Base-by-base conservation (phyloP, 2,797 vertebrate species). In the Podargus strigoides region DNA sequence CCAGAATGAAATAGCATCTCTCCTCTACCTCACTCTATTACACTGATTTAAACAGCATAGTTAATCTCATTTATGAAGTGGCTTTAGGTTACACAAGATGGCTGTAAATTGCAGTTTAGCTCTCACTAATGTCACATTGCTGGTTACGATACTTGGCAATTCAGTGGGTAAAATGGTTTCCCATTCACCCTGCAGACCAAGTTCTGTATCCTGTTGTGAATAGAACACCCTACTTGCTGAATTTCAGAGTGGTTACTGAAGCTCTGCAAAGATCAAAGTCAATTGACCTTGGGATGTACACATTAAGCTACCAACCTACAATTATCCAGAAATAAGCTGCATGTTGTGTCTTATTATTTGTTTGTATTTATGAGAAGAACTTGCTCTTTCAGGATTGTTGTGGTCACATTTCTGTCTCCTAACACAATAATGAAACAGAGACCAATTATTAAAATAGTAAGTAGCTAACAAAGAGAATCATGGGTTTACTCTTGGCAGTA, bases 41-140 rank as follows among this genome's bases (percentile, higher is more conserved):
- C 32, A 44, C 39, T 63, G 55, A 89, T 79, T 88, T 93, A 87
- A 95, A 90, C 32, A 87, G 56, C 37, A 52, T 37, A 91, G 72
- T 79, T 89, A 87, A 87, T 63, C 63, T 89, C 37, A 52, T 89
- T 92, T 74, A 76, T 79, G 56, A 91, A 91, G 56, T 80, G 79
- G 41, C 68, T 92, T 92, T 83, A 92, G 67, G 75, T 96, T 91
- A 79, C 80, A 37, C 66, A 69, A 85, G 89, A 73, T 5, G 22
- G 49, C 34, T 87, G 55, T 82, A 89, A 94, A 89, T 67, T 91
- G 85, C 52, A 87, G 82, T 83, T 92, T 64, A 87, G 37, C 32
- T 89, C 49, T 53, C 53, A 58, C 60, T 87, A 87, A 92, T 91
- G 60, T 90, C 78, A 74, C 74, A 64, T 37, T 46, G 44, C 32